Evolutionary conservation across 2,113 vertebrate species (phyloP).

Genomic region (Myotis yumanensis): DNA sequence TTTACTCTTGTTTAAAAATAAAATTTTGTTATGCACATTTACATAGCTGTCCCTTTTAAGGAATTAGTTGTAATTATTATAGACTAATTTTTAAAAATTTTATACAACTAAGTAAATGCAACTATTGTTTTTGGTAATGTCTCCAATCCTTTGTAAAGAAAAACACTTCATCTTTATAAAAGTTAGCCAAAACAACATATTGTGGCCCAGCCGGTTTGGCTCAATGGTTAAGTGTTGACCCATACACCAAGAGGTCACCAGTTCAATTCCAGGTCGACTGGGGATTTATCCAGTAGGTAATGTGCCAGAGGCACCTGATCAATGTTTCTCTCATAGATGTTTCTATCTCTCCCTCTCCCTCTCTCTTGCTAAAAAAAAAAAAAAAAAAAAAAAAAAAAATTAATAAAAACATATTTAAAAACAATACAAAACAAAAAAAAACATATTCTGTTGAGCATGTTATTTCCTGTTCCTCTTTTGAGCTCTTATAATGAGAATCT

Average conservation of each 20-base stretch:
- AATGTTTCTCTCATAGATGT: too few relatives aligned
- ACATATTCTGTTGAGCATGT: not conserved
- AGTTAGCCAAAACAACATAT: not conserved
- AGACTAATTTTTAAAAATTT: not conserved
- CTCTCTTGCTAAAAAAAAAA: too few relatives aligned
- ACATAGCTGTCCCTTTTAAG: not conserved
- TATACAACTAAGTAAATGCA: not conserved
- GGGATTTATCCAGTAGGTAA: too few relatives aligned
- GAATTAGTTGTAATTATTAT: not conserved
- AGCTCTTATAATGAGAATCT: not conserved
- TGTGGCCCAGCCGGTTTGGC: not conserved
- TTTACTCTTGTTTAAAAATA: not conserved
- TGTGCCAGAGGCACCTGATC: too few relatives aligned
- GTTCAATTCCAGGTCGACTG: too few relatives aligned
- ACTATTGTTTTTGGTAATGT: not conserved
- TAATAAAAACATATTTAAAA: too few relatives aligned
- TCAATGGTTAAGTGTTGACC: too few relatives aligned
- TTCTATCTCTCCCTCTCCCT: too few relatives aligned
- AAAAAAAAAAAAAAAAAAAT: too few relatives aligned
- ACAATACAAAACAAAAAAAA: not conserved
- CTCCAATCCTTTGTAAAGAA: not conserved
- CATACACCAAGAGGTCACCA: too few relatives aligned
- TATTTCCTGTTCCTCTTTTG: not conserved
- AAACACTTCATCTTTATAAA: not conserved
- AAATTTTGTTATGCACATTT: not conserved